A percentile compares a stretch with the other conserved stretches of the same genome.
These are phyloP conservation scores for Encarsia formosa DNA, from an alignment of 2,888 invertebrate genomes.

Conservation along the genomic window DNA sequence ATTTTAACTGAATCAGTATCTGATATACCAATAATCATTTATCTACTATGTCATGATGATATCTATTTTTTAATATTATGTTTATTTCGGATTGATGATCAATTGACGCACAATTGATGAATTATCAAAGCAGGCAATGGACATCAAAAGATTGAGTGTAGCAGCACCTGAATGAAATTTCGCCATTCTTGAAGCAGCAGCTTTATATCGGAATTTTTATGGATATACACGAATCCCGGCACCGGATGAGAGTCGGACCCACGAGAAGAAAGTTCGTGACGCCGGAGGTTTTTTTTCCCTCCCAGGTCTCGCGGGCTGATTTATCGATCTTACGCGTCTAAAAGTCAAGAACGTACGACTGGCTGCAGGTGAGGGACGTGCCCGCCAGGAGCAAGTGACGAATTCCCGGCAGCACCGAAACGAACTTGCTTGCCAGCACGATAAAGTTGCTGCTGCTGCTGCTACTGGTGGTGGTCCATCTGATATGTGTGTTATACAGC, in stretches of 20 bases:
- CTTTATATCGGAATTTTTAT: conserved; percentile 4
- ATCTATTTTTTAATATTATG: no score
- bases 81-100: no score
- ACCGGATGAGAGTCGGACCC: not conserved
- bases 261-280: conserved; percentile 5
- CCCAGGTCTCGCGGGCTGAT: conserved; percentile 8
- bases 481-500: conserved; percentile 7
- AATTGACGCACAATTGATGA: no score
- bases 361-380: conserved; percentile 7
- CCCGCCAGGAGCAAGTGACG: conserved; percentile 11
- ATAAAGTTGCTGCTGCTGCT: conserved; percentile 15
- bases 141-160: no score
- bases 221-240: conserved; percentile 1
- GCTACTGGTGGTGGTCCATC: conserved; percentile 9
- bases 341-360: conserved; percentile 13
- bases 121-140: no score
- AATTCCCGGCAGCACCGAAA: conserved; percentile 16
- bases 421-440: conserved; percentile 14
- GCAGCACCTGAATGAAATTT: no score
- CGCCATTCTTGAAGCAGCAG: no score
- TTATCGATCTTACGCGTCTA: conserved; percentile 17
- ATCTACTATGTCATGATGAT: no score
- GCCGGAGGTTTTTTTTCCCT: not conserved
- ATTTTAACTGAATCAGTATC: no score
- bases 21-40: no score